Percentiles rank a stretch among this genome's conserved stretches.
These are phyloP conservation scores for Chiloscyllium punctatum DNA, from an alignment of 2,797 vertebrate species.

Conservation along the genomic window DNA sequence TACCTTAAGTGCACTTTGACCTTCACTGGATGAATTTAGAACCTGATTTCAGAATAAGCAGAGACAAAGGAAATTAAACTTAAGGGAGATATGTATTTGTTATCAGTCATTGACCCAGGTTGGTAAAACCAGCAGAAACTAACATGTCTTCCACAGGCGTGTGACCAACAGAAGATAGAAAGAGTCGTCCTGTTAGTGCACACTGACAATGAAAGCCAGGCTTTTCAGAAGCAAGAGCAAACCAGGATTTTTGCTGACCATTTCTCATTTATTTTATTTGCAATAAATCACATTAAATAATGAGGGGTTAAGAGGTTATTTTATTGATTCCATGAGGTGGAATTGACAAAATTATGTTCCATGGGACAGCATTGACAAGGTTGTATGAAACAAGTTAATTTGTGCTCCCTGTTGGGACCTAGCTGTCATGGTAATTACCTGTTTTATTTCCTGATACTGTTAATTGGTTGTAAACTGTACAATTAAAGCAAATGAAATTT, in stretches of 20 bases:
- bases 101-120: no score
- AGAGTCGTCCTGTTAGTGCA: background rate
- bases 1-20: no score
- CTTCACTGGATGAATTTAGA: no score
- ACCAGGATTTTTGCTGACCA: background rate
- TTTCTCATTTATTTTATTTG: background rate
- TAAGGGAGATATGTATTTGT: background rate
- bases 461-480: background rate
- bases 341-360: background rate
- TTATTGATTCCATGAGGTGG: slow-evolving; percentile 18
- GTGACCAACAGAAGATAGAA: background rate
- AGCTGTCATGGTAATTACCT: background rate
- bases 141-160: background rate
- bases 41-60: background rate
- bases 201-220: background rate
- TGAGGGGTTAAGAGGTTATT: background rate
- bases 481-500: background rate
- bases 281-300: background rate
- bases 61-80: background rate
- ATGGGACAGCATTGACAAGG: background rate
- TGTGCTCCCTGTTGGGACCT: background rate
- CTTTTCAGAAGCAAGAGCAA: background rate
- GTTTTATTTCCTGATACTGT: background rate
- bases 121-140: no score
- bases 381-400: background rate